Base-by-base conservation (phyloP, 2,888 invertebrate genomes). In the Chorisops tibialis region DNA sequence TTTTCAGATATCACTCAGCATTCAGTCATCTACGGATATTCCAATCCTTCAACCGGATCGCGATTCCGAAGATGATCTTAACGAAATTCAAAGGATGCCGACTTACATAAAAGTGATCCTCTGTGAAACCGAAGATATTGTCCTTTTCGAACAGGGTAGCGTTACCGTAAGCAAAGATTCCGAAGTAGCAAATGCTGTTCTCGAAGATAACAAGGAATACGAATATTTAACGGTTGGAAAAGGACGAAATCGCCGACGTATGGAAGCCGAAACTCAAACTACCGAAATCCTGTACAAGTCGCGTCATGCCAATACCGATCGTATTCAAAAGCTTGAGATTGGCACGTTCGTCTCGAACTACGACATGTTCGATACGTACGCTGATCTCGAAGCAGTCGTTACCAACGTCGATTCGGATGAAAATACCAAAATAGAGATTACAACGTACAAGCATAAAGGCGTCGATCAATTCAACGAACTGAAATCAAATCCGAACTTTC, bases 351-450 rank as follows among this genome's bases (percentile, higher is more conserved):
- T 88, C 0, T 89, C 89, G 0, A 81, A 85, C 70, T 91, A 89
- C 83, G 88, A 90, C 68, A 88, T 91, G 85, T 84, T 85, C 69
- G 91, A 91, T 70, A 87, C 86, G 0, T 88, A 85, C 68, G 79
- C 79, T 5, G 77, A 76, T 50, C 69, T 83, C 30, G 79, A 79
- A n/a, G 70, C 71, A 63, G 51, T 47, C 7, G 72, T 74, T 41
- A 66, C 65, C 12, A 73, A 71, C 35, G 67, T 75, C 0, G 69
- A 72, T 22, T 67, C 75, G 48, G 76, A 79, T 9, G 82, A 81
- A 45, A 79, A 80, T 64, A 79, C 81, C 76, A 80, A 82, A 7
- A 65, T 77, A 51, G 70, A 77, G 52, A 68, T 77, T 3, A 77
- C 75, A 12, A 76, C 76, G 0, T 77, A 75, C 35, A 72, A 67